Base-by-base conservation (phyloP, 2,888 invertebrate species). In the Octodonta nipae region DNA sequence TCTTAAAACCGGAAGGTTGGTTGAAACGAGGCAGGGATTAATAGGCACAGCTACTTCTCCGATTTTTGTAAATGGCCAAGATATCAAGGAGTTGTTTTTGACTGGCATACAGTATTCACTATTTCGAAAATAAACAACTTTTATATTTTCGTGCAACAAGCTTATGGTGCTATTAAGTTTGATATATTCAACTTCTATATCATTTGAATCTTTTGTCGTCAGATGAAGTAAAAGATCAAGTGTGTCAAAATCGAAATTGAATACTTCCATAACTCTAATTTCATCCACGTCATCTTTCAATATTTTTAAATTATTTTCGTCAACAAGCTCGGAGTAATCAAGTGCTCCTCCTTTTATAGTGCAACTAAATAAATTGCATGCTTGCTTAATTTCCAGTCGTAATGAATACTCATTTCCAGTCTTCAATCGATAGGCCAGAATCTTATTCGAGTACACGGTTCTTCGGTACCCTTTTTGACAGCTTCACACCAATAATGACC, bases 401-500 rank as follows among this genome's bases (percentile, higher is more conserved):
- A 51, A 33, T 5, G 54, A 36, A 39, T 46, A 55, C 35, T 56
- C 56, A 28, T 50, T 45, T 3, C 53, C 53, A 29, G 29, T 34
- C 28, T 43, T 45, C 31, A 42, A 41, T 35, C 53, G 55, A 8
- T 64, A 65, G 0, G 70, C 71, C 13, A 73, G 53, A 15, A 75
- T 55, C 50, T 56, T 68, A 7, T 66, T 54, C 0, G 73, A 68
- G 33, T 52, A 45, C 11, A 73, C 51, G 12, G 67, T 48, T 45
- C 36, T 67, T 5, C 13, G 14, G 24, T 29, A 20, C 10, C 27
- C 60, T 3, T 68, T 63, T 1, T 51, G 51, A 42, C 72, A 70
- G 70, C 47, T 50, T 73, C 70, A 50, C 78, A 77, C 74, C 75
- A 76, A 50, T 77, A 78, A 41, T 71, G 64, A 1, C 74, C 74